Evolutionary conservation across 2,113 vertebrate species (phyloP).

Genomic region (Malurus melanocephalus): DNA sequence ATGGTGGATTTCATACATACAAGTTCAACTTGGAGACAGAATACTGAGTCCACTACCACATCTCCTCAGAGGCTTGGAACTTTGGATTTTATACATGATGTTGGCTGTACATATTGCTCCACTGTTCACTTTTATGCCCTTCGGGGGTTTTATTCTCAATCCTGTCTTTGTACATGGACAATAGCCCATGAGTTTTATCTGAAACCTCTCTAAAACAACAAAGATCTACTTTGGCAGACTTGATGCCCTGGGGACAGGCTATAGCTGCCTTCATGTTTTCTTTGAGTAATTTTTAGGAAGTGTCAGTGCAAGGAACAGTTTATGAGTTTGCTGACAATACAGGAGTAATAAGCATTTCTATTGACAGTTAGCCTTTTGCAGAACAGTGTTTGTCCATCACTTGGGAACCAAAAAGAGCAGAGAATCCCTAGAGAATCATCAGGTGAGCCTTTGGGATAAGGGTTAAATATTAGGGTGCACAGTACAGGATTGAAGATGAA

Average conservation of each 20-base stretch:
- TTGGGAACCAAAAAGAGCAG: constrained; percentile 41
- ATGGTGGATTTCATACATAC: constrained; percentile 38
- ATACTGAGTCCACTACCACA: constrained; percentile 14
- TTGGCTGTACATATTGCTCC: constrained; percentile 43
- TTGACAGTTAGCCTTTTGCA: constrained; percentile 51
- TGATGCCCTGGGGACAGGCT: constrained; percentile 33
- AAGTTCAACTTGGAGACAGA: constrained; percentile 43
- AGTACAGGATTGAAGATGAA: constrained; percentile 17
- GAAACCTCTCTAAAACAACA: constrained; percentile 49
- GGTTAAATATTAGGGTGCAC: constrained; percentile 33
- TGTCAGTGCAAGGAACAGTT: constrained; percentile 50
- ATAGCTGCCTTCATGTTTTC: constrained; percentile 46
- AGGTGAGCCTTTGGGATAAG: constrained; percentile 30
- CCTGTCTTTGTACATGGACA: constrained; percentile 31
- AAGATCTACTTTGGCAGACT: constrained; percentile 49
- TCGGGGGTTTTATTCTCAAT: not conserved
- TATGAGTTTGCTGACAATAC: constrained; percentile 43
- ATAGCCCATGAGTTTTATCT: constrained; percentile 1
- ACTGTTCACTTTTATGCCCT: constrained; percentile 15
- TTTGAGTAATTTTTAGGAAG: constrained; percentile 53
- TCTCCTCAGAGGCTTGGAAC: constrained; percentile 36
- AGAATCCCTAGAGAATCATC: constrained; percentile 53
- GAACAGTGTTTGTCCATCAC: constrained; percentile 43
- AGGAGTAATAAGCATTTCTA: constrained; percentile 46
- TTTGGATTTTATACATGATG: constrained; percentile 25